Evolutionary conservation across 2,113 vertebrate genomes (phyloP), one percentile per base, ranked within the genome.

Genomic region (Anas platyrhynchos): DNA sequence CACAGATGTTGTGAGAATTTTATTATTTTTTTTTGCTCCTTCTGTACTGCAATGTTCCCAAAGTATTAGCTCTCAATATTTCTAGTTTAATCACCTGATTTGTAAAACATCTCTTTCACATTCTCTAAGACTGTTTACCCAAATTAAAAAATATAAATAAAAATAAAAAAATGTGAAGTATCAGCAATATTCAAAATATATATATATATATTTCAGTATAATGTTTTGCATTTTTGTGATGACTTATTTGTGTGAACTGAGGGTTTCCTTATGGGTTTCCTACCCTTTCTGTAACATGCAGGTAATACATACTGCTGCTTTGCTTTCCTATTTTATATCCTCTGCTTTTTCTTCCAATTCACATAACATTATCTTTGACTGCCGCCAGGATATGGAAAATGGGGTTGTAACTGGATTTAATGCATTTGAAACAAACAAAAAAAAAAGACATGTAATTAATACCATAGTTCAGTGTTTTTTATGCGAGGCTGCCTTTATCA

Each of bases 1-100:
- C 65, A 34, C 26, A 73, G 85, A 59, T 31, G 41, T 41, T 94
- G 18, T 86, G 78, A 66, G 29, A 27, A 14, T 44, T 1, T 52
- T 67, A 41, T 91, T 41, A 41, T 41, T 41, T 41, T 92, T 65
- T 65, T 69, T 41, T 71, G 12, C 69, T 86, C 44, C 62, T 92
- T 78, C 74, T 71, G 36, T 76, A 68, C 74, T 91, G 91, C 89
- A 84, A 72, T 27, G 26, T 89, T 96, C 38, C 66, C 94, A 23
- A 38, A 27, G 46, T 66, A 76, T 50, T 87, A 91, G 56, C 54
- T 78, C 34, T 77, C 38, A 76, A 41, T 93, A 56, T 82, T 92
- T 97, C 93, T 85, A 61, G 59, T 82, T 95, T 84, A 81, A 94
- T 86, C 58, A 43, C 81, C 58, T 77, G 74, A 84, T 90, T 69